Base-by-base conservation (phyloP, 2,888 invertebrate species). In the Ashinkailepas kermadecensis region DNA sequence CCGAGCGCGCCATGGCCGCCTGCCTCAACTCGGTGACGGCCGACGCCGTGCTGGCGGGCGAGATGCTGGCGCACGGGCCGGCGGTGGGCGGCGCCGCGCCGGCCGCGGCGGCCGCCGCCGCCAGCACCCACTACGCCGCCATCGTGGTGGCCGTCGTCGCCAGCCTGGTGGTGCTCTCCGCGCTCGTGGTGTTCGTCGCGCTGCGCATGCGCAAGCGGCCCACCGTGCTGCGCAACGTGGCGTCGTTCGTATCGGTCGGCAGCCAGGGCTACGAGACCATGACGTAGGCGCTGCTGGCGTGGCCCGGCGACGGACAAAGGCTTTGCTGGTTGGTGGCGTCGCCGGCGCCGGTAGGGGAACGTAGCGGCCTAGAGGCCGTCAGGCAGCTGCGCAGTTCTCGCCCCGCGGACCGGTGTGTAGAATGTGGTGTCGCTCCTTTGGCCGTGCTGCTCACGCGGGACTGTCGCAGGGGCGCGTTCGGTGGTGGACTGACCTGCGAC, bases 11-110 rank as follows among this genome's bases (percentile, higher is more conserved):
- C 65, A 54, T 83, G 65, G 62, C 80, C 39, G 15, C 57, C 18
- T 84, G 84, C 18, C 59, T 81, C 25, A 81, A 81, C 57, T 81
- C 74, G 74, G 18, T 74, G 54, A 74, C 74, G 10, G 23, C 23
- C 21, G 12, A 74, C 74, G 6, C 74, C 2, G 56, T 74, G 21
- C 0, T 56, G 21, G 54, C 74, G 8, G 56, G 74, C 9, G 56
- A 56, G 21, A 74, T 56, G 74, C 54, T 56, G 21, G 56, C 18
- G 54, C 74, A 74, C 74, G 74, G 74, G 21, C 56, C 74, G 74
- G 54, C 21, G 18, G 15, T 11, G 39, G 74, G 9, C 23, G 18
- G 21, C 21, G 54, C 8, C 18, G 21, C 54, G 7, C 10, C 8
- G 74, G 15, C 56, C 9, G 56, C 6, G 9, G 21, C 11, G 8